These are phyloP conservation scores for Julus scanicus DNA, from an alignment of 2,888 invertebrate species.

Conservation along the genomic window DNA sequence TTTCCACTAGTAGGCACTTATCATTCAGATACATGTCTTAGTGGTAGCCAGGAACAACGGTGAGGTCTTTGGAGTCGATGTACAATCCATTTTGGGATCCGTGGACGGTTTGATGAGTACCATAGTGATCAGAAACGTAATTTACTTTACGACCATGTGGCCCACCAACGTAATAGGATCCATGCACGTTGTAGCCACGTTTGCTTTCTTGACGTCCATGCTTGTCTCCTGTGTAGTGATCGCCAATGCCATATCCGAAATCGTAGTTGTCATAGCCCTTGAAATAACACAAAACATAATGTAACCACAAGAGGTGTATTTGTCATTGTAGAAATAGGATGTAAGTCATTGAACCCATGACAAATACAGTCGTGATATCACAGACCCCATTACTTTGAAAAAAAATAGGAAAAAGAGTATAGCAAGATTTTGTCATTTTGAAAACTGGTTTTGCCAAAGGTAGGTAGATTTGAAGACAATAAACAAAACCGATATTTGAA, in stretches of 20 bases:
- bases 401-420: no score
- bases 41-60: constrained; percentile 50
- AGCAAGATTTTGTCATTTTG: neutral
- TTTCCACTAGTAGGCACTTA: neutral
- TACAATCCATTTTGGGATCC: constrained; percentile 56
- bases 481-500: neutral
- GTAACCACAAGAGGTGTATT: neutral
- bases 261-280: constrained; percentile 57
- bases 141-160: constrained; percentile 56
- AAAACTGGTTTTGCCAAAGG: neutral
- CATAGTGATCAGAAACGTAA: constrained; percentile 56
- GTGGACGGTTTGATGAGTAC: constrained; percentile 55
- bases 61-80: constrained; percentile 53
- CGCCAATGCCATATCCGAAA: constrained; percentile 56
- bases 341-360: neutral
- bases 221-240: constrained; percentile 56
- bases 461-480: neutral
- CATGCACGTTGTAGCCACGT: constrained; percentile 51
- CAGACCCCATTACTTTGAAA: neutral
- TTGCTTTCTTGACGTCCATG: constrained; percentile 55
- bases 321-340: neutral
- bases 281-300: neutral
- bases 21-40: constrained; percentile 19
- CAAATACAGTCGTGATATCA: no score
- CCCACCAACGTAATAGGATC: constrained; percentile 48